These are phyloP conservation scores for Branchinecta lindahli DNA, from an alignment of 1,140 invertebrate genomes.

Conservation along the genomic window DNA sequence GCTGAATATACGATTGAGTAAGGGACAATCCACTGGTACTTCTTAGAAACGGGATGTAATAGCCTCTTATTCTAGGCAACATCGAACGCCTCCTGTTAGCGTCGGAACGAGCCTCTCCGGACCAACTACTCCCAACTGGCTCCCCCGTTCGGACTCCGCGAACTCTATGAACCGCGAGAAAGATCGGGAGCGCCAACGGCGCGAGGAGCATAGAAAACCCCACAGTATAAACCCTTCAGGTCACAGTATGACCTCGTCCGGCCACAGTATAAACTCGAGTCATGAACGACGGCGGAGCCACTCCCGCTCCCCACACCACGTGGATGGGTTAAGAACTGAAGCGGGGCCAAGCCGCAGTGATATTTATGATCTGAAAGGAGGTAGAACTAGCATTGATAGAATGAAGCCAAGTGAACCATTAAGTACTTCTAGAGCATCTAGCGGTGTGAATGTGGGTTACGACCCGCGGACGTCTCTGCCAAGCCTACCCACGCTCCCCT, in stretches of 20 bases:
- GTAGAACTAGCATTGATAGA: background rate
- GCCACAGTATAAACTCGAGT: background rate
- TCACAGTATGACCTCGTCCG: background rate
- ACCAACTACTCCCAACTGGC: background rate
- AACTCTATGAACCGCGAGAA: background rate
- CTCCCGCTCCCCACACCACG: background rate
- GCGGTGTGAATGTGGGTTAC: background rate
- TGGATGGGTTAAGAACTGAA: background rate
- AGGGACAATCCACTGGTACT: no score
- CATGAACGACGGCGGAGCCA: background rate
- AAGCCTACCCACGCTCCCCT: background rate
- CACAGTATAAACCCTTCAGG: no score
- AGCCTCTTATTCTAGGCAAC: background rate
- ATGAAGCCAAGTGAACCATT: background rate
- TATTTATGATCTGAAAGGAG: constrained; percentile 2
- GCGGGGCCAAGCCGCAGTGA: background rate
- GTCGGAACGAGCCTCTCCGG: background rate
- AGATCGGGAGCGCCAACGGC: background rate
- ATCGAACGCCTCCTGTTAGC: background rate
- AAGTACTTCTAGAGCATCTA: background rate
- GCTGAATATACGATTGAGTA: no score
- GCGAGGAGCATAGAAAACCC: background rate
- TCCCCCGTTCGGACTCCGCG: background rate
- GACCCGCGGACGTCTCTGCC: background rate
- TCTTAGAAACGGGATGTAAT: no score